Evolutionary conservation across 2,888 invertebrate species (phyloP).

Genomic region (Nipponacmea schrenckii): DNA sequence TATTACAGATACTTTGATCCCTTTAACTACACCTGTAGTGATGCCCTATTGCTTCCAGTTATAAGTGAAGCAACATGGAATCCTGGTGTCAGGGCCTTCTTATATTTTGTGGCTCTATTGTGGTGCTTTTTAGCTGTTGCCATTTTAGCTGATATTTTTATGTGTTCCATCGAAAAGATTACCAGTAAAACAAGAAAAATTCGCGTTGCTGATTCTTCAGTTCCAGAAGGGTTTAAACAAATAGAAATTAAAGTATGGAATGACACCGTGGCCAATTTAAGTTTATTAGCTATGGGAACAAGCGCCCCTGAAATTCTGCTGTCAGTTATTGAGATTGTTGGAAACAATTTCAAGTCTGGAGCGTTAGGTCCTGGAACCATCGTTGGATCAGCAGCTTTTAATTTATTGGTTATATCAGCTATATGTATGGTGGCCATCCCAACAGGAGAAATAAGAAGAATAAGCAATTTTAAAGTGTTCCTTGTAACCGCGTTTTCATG

Average conservation of each 20-base stretch:
- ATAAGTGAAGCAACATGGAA: conserved; percentile 71
- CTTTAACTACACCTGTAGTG: conserved; percentile 46
- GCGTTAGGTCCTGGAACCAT: conserved; percentile 73
- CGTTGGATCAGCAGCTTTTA: conserved; percentile 74
- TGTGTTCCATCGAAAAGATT: conserved; percentile 74
- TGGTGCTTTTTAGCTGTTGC: conserved; percentile 74
- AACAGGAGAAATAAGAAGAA: conserved; percentile 67
- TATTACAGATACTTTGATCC: conserved; percentile 22
- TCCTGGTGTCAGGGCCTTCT: conserved; percentile 61
- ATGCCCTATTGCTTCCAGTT: conserved; percentile 69
- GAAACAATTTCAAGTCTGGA: conserved; percentile 69
- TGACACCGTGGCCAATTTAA: conserved; percentile 73
- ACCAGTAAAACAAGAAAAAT: conserved; percentile 71
- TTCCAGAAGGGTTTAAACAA: conserved; percentile 62
- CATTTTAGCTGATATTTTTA: conserved; percentile 73
- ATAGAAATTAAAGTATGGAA: conserved; percentile 72
- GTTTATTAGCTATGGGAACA: conserved; percentile 72
- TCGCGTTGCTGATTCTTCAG: conserved; percentile 51
- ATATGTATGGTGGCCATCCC: conserved; percentile 71
- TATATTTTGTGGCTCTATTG: conserved; percentile 71
- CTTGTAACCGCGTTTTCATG: conserved; percentile 66
- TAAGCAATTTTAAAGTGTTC: conserved; percentile 69
- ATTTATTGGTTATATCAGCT: conserved; percentile 72
- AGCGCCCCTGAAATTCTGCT: conserved; percentile 73
- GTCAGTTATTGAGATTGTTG: conserved; percentile 71